Conservation (phyloP, 2,797 vertebrate genomes). For the Urosaurus nigricauda region DNA sequence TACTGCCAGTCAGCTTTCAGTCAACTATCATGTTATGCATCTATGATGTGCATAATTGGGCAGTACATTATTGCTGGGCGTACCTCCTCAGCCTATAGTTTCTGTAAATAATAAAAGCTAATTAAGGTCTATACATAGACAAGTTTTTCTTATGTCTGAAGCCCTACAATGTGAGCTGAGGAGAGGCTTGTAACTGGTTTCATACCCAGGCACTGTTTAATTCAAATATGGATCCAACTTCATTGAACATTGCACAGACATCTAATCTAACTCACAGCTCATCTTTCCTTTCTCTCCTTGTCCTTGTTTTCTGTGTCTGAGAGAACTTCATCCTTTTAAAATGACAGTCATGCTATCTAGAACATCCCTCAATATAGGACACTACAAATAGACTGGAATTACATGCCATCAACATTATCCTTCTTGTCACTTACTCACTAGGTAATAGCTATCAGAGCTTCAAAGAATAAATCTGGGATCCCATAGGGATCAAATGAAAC, state of each 20-base stretch:
- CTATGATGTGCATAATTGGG: background rate
- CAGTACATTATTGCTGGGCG: background rate
- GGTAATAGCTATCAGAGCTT: background rate
- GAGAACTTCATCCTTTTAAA: background rate
- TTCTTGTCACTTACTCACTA: background rate
- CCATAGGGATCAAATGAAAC: slow-evolving; percentile 12
- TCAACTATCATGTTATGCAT: background rate
- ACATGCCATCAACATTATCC: background rate
- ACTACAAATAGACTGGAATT: background rate
- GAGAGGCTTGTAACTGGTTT: background rate
- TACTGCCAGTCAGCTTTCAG: background rate
- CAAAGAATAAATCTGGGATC: slow-evolving; percentile 30
- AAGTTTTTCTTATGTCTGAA: background rate
- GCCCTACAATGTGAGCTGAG: background rate
- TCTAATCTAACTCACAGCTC: background rate
- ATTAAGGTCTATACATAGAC: background rate
- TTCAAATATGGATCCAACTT: slow-evolving; percentile 3
- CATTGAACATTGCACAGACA: background rate
- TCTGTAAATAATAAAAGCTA: background rate
- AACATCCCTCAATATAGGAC: background rate
- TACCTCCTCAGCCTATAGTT: background rate
- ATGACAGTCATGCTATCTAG: background rate
- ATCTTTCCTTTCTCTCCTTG: background rate
- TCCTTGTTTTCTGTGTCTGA: background rate
- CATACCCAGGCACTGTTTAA: background rate